Conservation (phyloP, 2,888 invertebrate species). For the Gerosis bhagava region DNA sequence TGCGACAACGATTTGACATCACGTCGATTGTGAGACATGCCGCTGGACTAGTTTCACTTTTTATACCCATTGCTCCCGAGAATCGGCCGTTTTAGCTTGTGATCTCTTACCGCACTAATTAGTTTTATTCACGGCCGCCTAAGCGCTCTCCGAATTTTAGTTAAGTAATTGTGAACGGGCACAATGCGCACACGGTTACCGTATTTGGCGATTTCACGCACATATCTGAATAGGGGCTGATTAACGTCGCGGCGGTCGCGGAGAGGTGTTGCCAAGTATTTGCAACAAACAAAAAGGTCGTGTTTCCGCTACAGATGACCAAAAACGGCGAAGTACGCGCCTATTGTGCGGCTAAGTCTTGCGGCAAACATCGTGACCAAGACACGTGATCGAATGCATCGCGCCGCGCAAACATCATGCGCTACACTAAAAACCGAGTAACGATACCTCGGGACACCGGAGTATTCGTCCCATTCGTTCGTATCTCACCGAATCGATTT, state of each 20-base stretch:
- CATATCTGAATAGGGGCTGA: slow-evolving; percentile 38
- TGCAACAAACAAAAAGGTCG: slow-evolving; percentile 52
- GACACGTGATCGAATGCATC: slow-evolving; percentile 61
- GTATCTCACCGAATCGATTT: slow-evolving; percentile 36
- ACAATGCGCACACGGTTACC: slow-evolving; percentile 33
- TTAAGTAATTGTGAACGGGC: slow-evolving; percentile 23
- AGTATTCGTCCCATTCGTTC: slow-evolving; percentile 10
- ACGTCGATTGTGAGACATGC: slow-evolving; percentile 76
- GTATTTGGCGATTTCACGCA: slow-evolving; percentile 39
- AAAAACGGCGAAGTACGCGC: slow-evolving; percentile 55
- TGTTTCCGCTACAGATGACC: slow-evolving; percentile 57
- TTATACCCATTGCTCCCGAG: slow-evolving; percentile 54
- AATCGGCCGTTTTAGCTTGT: slow-evolving; percentile 71
- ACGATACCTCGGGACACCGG: slow-evolving; percentile 1
- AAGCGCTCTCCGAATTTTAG: slow-evolving; percentile 21
- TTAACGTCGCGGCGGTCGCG: slow-evolving; percentile 40
- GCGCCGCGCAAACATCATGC: slow-evolving; percentile 27
- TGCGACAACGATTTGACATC: slow-evolving; percentile 77
- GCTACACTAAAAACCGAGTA: slow-evolving; percentile 17
- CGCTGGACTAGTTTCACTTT: slow-evolving; percentile 68
- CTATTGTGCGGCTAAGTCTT: slow-evolving; percentile 59
- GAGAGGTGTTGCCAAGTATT: slow-evolving; percentile 65
- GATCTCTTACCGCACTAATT: slow-evolving; percentile 66
- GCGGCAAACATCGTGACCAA: slow-evolving; percentile 34
- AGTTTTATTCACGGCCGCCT: slow-evolving; percentile 33